Evolutionary conservation across 1,140 invertebrate genomes (phyloP), one percentile per base, ranked within the genome.

Genomic region (Macrobrachium nipponense): DNA sequence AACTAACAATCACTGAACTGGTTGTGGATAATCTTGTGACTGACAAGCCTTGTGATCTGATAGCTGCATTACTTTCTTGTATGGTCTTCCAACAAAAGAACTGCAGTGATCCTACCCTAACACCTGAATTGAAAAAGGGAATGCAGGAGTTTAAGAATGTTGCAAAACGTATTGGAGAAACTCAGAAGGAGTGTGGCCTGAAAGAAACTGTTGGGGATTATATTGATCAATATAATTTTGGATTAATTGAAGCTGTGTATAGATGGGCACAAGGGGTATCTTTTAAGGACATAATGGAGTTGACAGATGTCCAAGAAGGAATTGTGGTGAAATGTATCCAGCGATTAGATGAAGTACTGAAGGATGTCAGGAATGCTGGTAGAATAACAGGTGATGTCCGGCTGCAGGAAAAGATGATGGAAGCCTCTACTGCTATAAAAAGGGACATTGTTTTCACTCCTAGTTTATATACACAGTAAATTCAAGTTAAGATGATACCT

Each of bases 401-500:
- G 23, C 92, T 99, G 0, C 95, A 95, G 90, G n/a, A 95, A 76
- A 99, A 99, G 92, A 98, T 99, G 96, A 96, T 98, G 91, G 96
- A 98, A 91, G 97, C 98, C 0, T 97, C 96, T 0, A 94, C 94
- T 3, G 94, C 95, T 60, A 99, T 99, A 80, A 98, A 98, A 91
- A 92, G 99, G 89, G 98, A 99, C 91, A 99, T 99, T 90, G 98
- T 99, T 1, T 99, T 99, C 92, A 96, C 98, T 59, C 97, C 97
- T 27, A 98, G 97, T 92, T 93, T 99, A 18, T 99, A 99, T 90
- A 98, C 97, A 14, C 93, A 94, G 90, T 89, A 86, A 86, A 5
- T 5, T 15, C 7, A 18, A 68, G 10, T 0, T 14, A 14, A 78
- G 18, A 18, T 4, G 10, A n/a, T 20, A 64, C 17, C 72, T n/a